Evolutionary conservation across 1,140 invertebrate species (phyloP).

Genomic region (Drosophila willistoni): DNA sequence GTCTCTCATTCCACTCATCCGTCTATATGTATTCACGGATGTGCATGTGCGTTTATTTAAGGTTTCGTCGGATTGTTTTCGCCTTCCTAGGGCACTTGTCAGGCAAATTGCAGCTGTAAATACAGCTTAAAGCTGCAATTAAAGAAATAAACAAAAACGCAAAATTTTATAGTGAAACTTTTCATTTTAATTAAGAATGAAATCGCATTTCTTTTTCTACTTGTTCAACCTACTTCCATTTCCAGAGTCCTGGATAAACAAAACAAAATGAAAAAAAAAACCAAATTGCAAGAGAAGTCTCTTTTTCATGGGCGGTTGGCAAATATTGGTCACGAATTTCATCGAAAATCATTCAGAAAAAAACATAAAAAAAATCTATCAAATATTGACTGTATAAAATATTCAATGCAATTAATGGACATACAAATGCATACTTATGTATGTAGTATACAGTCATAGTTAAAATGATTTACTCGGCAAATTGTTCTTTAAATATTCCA

Average conservation of each 20-base stretch:
- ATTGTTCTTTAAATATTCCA: too few relatives aligned
- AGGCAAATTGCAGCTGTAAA: neutral
- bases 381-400: constrained; percentile 5
- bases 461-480: too few relatives aligned
- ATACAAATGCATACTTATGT: neutral
- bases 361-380: neutral
- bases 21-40: neutral
- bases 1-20: too few relatives aligned
- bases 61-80: neutral
- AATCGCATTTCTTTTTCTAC: neutral
- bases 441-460: too few relatives aligned
- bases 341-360: neutral
- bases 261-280: too few relatives aligned
- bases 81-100: neutral
- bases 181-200: constrained; percentile 18
- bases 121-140: neutral
- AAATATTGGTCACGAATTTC: constrained; percentile 4
- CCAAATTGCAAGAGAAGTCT: neutral
- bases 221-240: neutral
- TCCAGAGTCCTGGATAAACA: neutral
- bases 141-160: neutral
- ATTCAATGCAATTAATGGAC: constrained; percentile 6
- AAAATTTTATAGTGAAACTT: neutral
- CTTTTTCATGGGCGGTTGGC: constrained; percentile 1
- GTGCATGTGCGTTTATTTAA: neutral